Percentiles rank a stretch among this genome's conserved stretches.
Conservation (phyloP, 2,797 vertebrate genomes). For the Toxotes lorentzi region DNA sequence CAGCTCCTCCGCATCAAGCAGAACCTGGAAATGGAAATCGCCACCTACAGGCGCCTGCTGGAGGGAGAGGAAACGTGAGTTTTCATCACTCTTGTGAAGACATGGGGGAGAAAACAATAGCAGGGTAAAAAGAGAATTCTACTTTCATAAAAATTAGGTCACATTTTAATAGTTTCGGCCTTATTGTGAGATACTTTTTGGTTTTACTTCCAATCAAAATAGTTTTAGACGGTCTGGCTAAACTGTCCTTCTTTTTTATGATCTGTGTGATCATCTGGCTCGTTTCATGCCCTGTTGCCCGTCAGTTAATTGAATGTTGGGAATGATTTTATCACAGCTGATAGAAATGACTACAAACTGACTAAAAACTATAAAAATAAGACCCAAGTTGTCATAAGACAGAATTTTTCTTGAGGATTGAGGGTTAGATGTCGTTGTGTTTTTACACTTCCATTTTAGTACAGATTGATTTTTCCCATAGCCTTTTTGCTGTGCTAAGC, state of each 20-base stretch:
- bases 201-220: not conserved
- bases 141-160: too few relatives aligned
- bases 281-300: too few relatives aligned
- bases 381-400: not conserved
- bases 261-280: not conserved
- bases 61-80: slow-evolving; percentile 85
- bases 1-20: slow-evolving; percentile 88
- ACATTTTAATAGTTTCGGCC: not conserved
- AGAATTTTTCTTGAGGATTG: not conserved
- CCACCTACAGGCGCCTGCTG: slow-evolving; percentile 87
- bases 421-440: not conserved
- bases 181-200: not conserved
- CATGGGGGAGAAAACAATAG: not conserved
- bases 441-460: not conserved
- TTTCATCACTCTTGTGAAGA: not conserved
- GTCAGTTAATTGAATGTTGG: too few relatives aligned
- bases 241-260: not conserved
- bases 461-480: not conserved
- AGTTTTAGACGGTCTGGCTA: too few relatives aligned
- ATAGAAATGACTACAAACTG: too few relatives aligned
- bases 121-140: too few relatives aligned
- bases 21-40: slow-evolving; percentile 89
- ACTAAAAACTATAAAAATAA: not conserved
- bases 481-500: too few relatives aligned
- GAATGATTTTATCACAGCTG: too few relatives aligned